Evolutionary conservation across 2,113 vertebrate species (phyloP).

Genomic region (Aix galericulata): DNA sequence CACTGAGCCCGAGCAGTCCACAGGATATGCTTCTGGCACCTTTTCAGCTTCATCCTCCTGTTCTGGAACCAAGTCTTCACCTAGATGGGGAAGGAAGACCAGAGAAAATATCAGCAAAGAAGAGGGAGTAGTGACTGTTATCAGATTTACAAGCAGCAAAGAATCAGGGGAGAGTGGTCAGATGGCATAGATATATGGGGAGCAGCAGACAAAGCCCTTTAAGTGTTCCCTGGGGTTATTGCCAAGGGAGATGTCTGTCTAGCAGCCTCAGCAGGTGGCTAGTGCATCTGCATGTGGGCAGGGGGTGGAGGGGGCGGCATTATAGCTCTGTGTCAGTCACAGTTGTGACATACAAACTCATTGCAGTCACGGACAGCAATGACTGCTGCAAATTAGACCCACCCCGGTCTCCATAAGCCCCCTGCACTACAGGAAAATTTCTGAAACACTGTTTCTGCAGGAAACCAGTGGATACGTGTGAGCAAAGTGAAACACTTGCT

Average conservation of each 20-base stretch:
- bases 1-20: conserved; percentile 71
- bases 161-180: background rate
- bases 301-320: background rate
- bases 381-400: background rate
- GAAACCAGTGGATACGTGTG: accelerated
- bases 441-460: background rate
- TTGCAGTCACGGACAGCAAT: background rate
- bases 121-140: background rate
- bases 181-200: background rate
- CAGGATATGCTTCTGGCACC: conserved; percentile 79
- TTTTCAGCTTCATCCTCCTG: conserved; percentile 85
- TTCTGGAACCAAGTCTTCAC: conserved; percentile 91
- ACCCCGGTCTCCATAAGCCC: background rate
- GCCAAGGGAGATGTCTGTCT: conserved; percentile 27
- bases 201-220: conserved; percentile 19
- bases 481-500: background rate
- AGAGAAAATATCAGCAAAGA: background rate
- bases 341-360: background rate
- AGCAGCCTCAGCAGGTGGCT: conserved; percentile 53
- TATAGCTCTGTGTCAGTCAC: background rate
- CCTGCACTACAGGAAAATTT: background rate
- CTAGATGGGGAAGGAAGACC: conserved; percentile 38
- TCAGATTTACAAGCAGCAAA: background rate
- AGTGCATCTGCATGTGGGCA: background rate
- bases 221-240: background rate